Percentiles rank a stretch among this genome's conserved stretches.
Conservation (phyloP, 2,797 vertebrate genomes). For the Centropyge bicolor region DNA sequence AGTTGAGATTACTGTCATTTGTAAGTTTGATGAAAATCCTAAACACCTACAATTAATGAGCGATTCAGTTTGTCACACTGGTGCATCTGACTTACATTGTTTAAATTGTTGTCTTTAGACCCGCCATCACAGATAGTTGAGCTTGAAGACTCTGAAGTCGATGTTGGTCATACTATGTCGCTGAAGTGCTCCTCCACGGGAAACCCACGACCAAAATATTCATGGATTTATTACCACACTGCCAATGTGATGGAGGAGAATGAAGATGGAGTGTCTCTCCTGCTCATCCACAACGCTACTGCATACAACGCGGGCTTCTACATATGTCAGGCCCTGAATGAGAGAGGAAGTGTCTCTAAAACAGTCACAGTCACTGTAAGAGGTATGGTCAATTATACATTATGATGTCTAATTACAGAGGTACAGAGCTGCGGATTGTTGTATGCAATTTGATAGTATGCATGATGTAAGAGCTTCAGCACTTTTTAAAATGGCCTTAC, state of each 20-base stretch:
- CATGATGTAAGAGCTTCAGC: neutral
- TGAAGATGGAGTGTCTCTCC: constrained; percentile 71
- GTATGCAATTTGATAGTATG: neutral
- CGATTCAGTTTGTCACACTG: neutral
- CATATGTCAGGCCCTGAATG: constrained; percentile 69
- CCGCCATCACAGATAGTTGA: constrained; percentile 70
- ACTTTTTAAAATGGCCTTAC: neutral
- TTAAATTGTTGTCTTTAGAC: constrained; percentile 59
- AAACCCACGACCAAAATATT: constrained; percentile 69
- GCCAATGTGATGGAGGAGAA: constrained; percentile 58
- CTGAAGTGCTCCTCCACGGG: constrained; percentile 73
- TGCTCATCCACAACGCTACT: constrained; percentile 64
- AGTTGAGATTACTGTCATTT: constrained; percentile 71
- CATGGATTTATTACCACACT: constrained; percentile 65
- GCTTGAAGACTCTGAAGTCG: constrained; percentile 69
- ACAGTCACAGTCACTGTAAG: constrained; percentile 69
- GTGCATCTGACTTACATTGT: neutral
- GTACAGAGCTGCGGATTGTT: neutral
- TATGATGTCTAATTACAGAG: neutral
- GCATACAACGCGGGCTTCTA: constrained; percentile 73
- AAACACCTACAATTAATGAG: neutral
- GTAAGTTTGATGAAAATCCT: constrained; percentile 63
- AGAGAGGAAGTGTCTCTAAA: constrained; percentile 43
- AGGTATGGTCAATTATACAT: constrained; percentile 60
- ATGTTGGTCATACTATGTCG: constrained; percentile 45